Conservation (phyloP, 2,888 invertebrate genomes). For the Melipona bicolor region DNA sequence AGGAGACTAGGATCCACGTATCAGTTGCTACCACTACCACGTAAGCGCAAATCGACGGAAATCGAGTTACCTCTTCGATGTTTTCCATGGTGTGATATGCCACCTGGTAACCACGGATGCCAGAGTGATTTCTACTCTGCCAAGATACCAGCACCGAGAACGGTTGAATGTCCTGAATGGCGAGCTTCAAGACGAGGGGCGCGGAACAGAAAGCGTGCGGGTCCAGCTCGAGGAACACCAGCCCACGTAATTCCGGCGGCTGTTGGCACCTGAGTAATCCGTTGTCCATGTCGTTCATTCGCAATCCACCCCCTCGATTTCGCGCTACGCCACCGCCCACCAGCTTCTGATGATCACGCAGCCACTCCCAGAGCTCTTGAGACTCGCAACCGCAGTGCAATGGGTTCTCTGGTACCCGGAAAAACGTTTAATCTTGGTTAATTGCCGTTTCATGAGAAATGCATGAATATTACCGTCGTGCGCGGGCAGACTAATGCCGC, state of each 20-base stretch:
- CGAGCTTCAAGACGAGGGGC: conserved; percentile 92
- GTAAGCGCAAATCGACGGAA: no score
- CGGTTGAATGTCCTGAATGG: conserved; percentile 94
- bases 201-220: conserved; percentile 94
- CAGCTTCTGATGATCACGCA: conserved; percentile 93
- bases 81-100: conserved; percentile 91
- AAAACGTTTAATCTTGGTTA: conserved; percentile 5
- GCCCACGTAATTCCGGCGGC: conserved; percentile 91
- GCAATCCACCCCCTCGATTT: conserved; percentile 81
- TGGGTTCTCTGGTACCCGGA: conserved; percentile 89
- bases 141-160: conserved; percentile 94
- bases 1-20: not conserved
- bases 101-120: conserved; percentile 93
- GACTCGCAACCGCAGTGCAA: conserved; percentile 95
- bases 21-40: not conserved
- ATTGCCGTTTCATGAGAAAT: not conserved
- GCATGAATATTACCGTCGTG: not conserved
- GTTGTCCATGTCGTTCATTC: conserved; percentile 78
- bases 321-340: conserved; percentile 86
- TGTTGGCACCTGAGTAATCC: conserved; percentile 90
- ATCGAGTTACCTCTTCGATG: conserved; percentile 85
- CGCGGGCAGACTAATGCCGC: not conserved
- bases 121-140: conserved; percentile 95
- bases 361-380: conserved; percentile 96
- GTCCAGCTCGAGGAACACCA: conserved; percentile 90